phyloP scores from a whole-genome alignment of 2,797 vertebrate species.

The Rhynchotus rufescens region DNA sequence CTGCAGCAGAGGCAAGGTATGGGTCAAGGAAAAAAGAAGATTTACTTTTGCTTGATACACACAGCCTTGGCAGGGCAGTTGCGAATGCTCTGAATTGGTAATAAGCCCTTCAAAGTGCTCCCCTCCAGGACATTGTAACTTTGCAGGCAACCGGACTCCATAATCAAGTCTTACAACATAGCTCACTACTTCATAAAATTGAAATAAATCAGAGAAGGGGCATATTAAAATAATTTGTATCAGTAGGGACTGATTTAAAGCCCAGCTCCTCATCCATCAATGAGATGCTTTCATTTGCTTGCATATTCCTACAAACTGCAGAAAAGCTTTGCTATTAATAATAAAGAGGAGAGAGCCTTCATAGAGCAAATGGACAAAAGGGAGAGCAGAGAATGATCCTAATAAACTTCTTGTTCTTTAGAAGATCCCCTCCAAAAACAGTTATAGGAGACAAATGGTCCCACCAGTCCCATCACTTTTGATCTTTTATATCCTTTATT shows the following conservation, averaged over 20 bases:
- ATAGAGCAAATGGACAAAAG: not conserved
- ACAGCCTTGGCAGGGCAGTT: not conserved
- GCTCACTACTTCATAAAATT: constrained; percentile 49
- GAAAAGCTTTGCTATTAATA: constrained; percentile 57
- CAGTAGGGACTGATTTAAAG: constrained; percentile 69
- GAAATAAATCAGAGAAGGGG: constrained; percentile 56
- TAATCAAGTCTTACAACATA: constrained; percentile 26
- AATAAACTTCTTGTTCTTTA: not conserved
- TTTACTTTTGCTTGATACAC: not conserved
- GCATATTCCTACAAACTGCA: constrained; percentile 25
- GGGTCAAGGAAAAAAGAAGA: not conserved
- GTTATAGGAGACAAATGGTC: not conserved
- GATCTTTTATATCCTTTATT: not conserved
- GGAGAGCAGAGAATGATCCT: not conserved
- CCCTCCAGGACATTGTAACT: constrained; percentile 28
- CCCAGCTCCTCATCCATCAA: constrained; percentile 66
- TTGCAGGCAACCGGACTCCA: constrained; percentile 1
- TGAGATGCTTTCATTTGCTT: constrained; percentile 1
- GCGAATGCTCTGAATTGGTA: constrained; percentile 14
- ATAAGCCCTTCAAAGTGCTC: not conserved
- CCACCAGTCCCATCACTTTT: accelerated
- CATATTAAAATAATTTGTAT: constrained; percentile 71
- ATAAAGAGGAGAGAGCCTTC: not conserved
- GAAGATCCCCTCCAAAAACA: not conserved
- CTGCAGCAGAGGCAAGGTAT: not conserved